phyloP scores from a whole-genome alignment of 1,140 invertebrate genomes.

The Saccostrea glomerata region DNA sequence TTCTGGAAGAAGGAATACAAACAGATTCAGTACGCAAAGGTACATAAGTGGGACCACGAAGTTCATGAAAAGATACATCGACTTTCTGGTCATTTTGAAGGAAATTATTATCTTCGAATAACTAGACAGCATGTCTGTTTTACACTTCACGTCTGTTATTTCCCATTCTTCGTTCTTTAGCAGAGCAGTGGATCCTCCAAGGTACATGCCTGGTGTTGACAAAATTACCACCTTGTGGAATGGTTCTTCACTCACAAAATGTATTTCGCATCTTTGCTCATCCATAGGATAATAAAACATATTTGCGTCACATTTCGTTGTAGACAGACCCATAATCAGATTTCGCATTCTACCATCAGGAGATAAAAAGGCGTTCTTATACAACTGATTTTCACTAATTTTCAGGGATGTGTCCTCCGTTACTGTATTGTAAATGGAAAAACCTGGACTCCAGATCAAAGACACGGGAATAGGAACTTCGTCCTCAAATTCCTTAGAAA shows the following conservation, averaged over 20 bases:
- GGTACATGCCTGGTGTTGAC: background rate
- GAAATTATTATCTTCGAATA: background rate
- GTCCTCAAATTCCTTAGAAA: background rate
- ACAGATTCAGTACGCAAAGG: slow-evolving; percentile 37
- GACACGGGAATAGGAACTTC: background rate
- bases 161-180: background rate
- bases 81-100: background rate
- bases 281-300: slow-evolving; percentile 4
- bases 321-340: background rate
- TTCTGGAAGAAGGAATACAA: slow-evolving; percentile 45
- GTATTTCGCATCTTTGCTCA: background rate
- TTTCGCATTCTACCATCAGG: background rate
- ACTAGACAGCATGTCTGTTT: background rate
- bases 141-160: background rate
- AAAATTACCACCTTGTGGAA: background rate
- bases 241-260: background rate
- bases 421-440: background rate
- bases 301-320: background rate
- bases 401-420: background rate
- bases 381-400: background rate
- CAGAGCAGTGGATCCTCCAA: background rate
- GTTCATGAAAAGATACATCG: background rate
- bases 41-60: slow-evolving; percentile 10
- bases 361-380: background rate
- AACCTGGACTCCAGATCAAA: background rate